Conservation (phyloP, 2,113 vertebrate genomes). For the Seriola aureovittata region DNA sequence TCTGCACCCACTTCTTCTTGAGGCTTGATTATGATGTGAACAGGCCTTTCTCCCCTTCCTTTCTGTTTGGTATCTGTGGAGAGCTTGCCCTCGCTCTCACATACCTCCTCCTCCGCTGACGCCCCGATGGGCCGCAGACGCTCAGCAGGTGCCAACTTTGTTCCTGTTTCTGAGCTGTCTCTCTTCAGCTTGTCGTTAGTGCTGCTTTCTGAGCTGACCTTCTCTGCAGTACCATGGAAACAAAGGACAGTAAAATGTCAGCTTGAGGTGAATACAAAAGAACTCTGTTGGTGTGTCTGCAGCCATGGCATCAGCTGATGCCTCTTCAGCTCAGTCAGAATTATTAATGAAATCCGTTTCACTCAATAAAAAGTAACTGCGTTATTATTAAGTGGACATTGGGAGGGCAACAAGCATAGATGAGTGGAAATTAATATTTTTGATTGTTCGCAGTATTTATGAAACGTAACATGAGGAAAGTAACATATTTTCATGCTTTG, state of each 20-base stretch:
- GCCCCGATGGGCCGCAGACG: constrained; percentile 83
- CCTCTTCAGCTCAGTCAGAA: no score
- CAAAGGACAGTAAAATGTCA: constrained; percentile 21
- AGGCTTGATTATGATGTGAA: constrained; percentile 84
- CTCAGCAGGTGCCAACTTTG: constrained; percentile 67
- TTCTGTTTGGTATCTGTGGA: constrained; percentile 61
- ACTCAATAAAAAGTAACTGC: no score
- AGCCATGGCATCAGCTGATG: neutral
- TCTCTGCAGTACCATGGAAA: constrained; percentile 61
- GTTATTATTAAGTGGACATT: no score
- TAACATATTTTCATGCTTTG: no score
- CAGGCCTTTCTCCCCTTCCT: constrained; percentile 70
- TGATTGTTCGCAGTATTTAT: no score
- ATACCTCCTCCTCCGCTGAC: constrained; percentile 79
- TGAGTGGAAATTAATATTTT: no score
- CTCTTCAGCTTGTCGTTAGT: constrained; percentile 66
- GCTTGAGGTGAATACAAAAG: neutral
- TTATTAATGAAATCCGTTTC: no score
- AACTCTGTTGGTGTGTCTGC: neutral
- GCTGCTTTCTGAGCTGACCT: constrained; percentile 55
- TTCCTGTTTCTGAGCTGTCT: constrained; percentile 65
- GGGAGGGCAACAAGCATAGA: no score
- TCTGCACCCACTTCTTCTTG: constrained; percentile 65
- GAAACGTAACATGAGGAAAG: no score
- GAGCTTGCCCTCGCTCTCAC: constrained; percentile 57